phyloP scores from a whole-genome alignment of 2,888 invertebrate species.

The Dasysyrphus albostriatus region DNA sequence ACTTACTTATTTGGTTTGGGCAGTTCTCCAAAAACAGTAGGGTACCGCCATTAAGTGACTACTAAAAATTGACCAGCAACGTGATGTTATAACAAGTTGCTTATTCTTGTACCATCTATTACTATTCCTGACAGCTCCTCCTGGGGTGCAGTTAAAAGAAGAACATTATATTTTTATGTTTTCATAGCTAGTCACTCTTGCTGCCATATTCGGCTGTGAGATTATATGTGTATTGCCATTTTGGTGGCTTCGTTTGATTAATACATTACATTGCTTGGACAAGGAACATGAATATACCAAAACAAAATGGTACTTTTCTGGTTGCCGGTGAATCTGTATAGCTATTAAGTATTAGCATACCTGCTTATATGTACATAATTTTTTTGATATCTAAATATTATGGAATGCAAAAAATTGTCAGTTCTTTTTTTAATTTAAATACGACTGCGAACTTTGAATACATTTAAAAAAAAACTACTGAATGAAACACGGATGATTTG shows the following conservation, averaged over 20 bases:
- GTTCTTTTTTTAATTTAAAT: too few species aligned
- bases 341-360: too few species aligned
- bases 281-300: not conserved
- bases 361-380: too few species aligned
- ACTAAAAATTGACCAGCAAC: slow-evolving; percentile 7
- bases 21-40: slow-evolving; percentile 52
- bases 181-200: slow-evolving; percentile 40
- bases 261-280: slow-evolving; percentile 39
- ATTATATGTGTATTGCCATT: slow-evolving; percentile 19
- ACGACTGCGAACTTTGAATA: too few species aligned
- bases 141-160: slow-evolving; percentile 22
- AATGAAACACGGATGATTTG: too few species aligned
- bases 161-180: slow-evolving; percentile 46
- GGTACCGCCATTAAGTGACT: not conserved
- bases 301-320: too few species aligned
- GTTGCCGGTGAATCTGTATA: too few species aligned
- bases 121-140: slow-evolving; percentile 24
- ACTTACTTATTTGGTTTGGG: slow-evolving; percentile 43
- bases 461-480: too few species aligned
- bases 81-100: slow-evolving; percentile 13
- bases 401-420: too few species aligned
- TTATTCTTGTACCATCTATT: slow-evolving; percentile 12
- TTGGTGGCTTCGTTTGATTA: slow-evolving; percentile 28
- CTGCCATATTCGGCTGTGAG: slow-evolving; percentile 47
- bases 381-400: too few species aligned